Conservation (phyloP, 2,888 invertebrate genomes). For the Hypolimnas misippus region DNA sequence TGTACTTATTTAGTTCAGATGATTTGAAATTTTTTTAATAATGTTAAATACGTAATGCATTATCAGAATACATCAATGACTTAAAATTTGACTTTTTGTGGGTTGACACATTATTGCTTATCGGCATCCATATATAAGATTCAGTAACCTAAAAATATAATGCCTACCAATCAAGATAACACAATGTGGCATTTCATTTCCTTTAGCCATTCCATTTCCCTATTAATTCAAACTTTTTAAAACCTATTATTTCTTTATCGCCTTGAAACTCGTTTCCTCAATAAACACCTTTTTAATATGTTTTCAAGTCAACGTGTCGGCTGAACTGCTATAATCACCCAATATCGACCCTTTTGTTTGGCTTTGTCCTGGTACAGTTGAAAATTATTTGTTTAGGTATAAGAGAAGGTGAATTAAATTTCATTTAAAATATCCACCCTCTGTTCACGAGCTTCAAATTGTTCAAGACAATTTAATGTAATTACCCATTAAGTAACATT, state of each 20-base stretch:
- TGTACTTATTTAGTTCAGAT: too few relatives aligned
- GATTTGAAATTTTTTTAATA: too few relatives aligned
- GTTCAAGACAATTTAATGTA: slow-evolving; percentile 4
- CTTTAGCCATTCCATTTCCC: background rate
- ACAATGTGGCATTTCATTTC: background rate
- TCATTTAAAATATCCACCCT: slow-evolving; percentile 4
- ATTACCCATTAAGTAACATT: background rate
- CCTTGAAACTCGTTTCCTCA: slow-evolving; percentile 14
- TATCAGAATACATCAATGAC: too few relatives aligned
- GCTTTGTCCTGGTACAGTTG: slow-evolving; percentile 5
- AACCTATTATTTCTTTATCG: slow-evolving; percentile 2
- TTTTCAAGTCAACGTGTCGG: slow-evolving; percentile 16
- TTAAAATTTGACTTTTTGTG: too few relatives aligned
- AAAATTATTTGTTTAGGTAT: slow-evolving; percentile 8
- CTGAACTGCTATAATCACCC: slow-evolving; percentile 20
- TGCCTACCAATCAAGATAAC: background rate
- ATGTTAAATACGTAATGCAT: too few relatives aligned
- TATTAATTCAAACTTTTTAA: background rate
- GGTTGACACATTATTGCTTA: too few relatives aligned
- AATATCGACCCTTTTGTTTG: slow-evolving; percentile 16
- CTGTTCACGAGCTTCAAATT: slow-evolving; percentile 5
- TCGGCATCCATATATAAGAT: too few relatives aligned
- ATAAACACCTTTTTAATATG: slow-evolving; percentile 19
- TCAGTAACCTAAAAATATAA: too few relatives aligned
- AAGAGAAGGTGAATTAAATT: background rate